Conservation (phyloP, 1,140 invertebrate species). For the Lepidurus couesii region DNA sequence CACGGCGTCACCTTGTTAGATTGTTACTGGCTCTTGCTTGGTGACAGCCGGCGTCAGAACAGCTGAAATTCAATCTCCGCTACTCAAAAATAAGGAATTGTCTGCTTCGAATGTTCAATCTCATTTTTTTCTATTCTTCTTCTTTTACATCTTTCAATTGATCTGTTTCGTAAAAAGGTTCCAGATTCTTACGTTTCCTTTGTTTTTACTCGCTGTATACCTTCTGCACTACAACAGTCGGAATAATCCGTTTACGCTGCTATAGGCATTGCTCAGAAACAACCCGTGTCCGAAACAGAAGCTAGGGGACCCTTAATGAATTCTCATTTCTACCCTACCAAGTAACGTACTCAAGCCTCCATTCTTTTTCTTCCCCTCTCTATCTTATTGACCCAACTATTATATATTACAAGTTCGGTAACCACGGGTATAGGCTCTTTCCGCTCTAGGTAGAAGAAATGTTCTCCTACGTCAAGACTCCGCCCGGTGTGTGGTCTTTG, state of each 20-base stretch:
- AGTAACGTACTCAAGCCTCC: no score
- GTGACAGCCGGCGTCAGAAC: constrained; percentile 17
- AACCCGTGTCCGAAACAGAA: neutral
- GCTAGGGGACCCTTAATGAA: neutral
- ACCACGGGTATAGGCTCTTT: no score
- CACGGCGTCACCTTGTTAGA: constrained; percentile 16
- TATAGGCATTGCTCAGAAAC: neutral
- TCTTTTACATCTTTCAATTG: neutral
- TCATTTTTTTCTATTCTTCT: neutral
- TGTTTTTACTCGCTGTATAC: no score
- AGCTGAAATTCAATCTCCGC: neutral
- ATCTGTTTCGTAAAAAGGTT: neutral
- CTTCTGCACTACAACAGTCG: no score
- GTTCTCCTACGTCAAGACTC: no score
- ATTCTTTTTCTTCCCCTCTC: no score
- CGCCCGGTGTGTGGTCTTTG: no score
- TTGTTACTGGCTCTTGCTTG: neutral
- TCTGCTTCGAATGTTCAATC: neutral
- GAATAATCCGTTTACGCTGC: neutral
- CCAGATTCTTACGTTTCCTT: no score
- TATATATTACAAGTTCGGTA: no score
- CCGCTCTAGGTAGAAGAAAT: no score
- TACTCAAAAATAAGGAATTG: neutral
- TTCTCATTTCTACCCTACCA: neutral
- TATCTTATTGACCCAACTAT: no score